Base-by-base conservation (phyloP, 2,113 vertebrate species). In the Polypterus bichir region DNA sequence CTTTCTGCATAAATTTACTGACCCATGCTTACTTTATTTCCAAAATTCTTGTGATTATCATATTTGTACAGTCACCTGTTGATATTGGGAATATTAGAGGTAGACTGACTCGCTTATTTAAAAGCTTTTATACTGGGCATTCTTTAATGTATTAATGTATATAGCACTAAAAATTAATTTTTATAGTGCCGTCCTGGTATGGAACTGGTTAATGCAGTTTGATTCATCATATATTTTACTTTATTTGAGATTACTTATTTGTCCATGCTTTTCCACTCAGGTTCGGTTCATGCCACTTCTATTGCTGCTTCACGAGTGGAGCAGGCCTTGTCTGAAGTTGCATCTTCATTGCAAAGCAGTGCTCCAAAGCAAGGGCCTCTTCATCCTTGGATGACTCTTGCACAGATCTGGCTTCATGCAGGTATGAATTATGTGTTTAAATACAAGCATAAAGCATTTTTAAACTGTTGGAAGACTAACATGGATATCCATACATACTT, bases 341-440 rank as follows among this genome's bases (percentile, higher is more conserved):
- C 94, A 59, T 98, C 95, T 0, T 98, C 96, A 53, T 77, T 99
- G 72, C 96, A 99, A 79, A 99, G 96, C 79, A 97, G 92, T 7
- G 85, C 94, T 55, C 94, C 92, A 57, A 98, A 94, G 74, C 96
- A 97, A 56, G 96, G 96, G 47, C 94, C 95, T 0, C 70, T 97
- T 49, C 92, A 99, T 71, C 96, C 96, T 67, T 99, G 96, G 96
- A 94, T 99, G 95, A 99, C 94, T 1, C 80, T 99, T 72, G 94
- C 95, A 48, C 95, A 98, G 82, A 99, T 99, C 77, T 99, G 96
- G 96, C 88, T 99, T 60, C 96, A 99, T 59, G 95, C 96, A 91
- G 96, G 96, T 98, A 79, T 10, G 47, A 45, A 49, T 8, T 58
- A 8, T 11, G 46, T 46, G 51, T 53, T 47, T 9, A 3, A 7